Evolutionary conservation across 2,888 invertebrate species (phyloP), one percentile per base, ranked within the genome.

Genomic region (Serripes groenlandicus): DNA sequence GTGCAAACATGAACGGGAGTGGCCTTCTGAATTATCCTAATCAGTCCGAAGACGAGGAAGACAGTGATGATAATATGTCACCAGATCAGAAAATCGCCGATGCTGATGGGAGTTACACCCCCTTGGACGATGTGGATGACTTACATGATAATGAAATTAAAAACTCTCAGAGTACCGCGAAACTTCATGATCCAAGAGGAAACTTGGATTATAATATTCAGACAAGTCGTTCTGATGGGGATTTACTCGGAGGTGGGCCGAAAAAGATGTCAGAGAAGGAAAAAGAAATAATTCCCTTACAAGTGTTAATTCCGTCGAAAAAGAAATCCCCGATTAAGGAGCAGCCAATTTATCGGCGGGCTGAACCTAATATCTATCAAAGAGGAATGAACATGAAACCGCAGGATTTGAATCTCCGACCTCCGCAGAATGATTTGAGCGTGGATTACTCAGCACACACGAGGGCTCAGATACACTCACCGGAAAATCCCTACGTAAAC

Each of bases 141-240:
- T 58, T 78, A 23, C 68, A 77, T 37, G 81, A 83, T 30, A 58
- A 30, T 26, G 66, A 72, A 3, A 42, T 82, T 21, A 56, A 68
- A 21, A 79, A 74, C 37, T 78, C 86, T 26, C 78, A 81, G 26
- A 86, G 86, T 52, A 76, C 70, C 2, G 83, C 73, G 0, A 86
- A 83, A 62, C 66, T 86, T 1, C 75, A 79, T 3, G 77, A 83
- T 35, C 86, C 86, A 3, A 58, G 79, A 26, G 86, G 86, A 9
- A 86, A 86, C 37, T 54, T 86, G 21, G 86, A 86, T 49, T 81
- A 78, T 42, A 86, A 86, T 58, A 86, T 86, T 30, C 86, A 86
- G 15, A 74, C 82, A 18, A 86, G 86, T 71, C 83, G 78, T 75
- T 86, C 86, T 9, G 86, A 86, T 28, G 86, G 86, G 0, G 86